phyloP scores from a whole-genome alignment of 2,888 invertebrate species.

The Polyommatus iphigenia region DNA sequence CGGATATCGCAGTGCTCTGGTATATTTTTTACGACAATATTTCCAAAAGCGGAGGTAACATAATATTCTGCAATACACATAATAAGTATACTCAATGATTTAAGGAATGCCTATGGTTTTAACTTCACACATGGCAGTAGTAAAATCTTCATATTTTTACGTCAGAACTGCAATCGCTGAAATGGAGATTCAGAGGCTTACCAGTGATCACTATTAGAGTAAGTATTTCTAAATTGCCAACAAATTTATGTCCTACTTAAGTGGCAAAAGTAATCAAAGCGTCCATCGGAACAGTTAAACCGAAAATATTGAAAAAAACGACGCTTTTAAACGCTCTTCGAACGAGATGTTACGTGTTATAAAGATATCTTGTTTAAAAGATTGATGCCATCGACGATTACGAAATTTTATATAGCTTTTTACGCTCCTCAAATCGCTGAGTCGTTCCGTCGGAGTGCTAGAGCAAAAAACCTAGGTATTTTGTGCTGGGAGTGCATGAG shows the following conservation, averaged over 20 bases:
- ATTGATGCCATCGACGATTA: conserved; percentile 15
- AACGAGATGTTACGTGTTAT: conserved; percentile 4
- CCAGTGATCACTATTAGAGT: background rate
- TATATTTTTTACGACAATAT: background rate
- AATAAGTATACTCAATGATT: too few species aligned
- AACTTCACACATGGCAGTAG: too few species aligned
- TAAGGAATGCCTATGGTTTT: too few species aligned
- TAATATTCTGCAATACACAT: background rate
- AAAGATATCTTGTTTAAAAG: conserved; percentile 27
- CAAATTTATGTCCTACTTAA: background rate
- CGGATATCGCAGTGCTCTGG: background rate
- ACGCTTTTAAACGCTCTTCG: background rate
- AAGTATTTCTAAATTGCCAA: too few species aligned
- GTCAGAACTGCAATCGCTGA: background rate
- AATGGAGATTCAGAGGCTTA: background rate
- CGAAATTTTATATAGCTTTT: conserved; percentile 28
- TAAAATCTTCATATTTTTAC: background rate
- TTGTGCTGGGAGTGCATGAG: conserved; percentile 33
- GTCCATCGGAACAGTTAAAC: background rate
- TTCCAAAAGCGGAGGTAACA: too few species aligned
- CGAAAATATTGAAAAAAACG: background rate
- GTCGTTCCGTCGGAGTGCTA: conserved; percentile 37
- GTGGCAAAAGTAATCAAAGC: background rate
- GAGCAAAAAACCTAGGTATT: conserved; percentile 43
- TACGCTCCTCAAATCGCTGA: conserved; percentile 27